Evolutionary conservation across 2,888 invertebrate species (phyloP), one percentile per base, ranked within the genome.

Genomic region (Eupithecia centaureata): DNA sequence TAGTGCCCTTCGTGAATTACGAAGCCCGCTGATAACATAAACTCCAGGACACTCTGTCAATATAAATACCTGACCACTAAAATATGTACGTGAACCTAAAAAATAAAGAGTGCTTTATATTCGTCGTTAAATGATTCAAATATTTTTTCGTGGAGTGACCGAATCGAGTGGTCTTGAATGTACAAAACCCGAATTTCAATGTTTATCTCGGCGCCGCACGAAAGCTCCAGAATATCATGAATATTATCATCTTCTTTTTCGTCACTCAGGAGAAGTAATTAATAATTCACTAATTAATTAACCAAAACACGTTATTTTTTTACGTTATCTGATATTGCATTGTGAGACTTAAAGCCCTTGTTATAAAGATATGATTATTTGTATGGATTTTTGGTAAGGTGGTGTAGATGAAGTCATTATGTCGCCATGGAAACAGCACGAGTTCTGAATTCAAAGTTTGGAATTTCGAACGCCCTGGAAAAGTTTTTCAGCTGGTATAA

Each of bases 381-480:
- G 30, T 28, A 61, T 12, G 58, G 12, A 13, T 51, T 25, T 51
- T 12, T 51, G 12, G 42, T 32, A 47, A 47, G 61, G 57, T 61
- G 58, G 51, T 65, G 52, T 67, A 54, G 64, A 73, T 73, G 68
- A 65, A 75, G 73, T 72, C 71, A 66, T 74, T 67, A 77, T 67
- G 82, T 84, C 59, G 81, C 77, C 82, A 82, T 84, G 78, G 78
- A 75, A 78, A 84, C 83, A 76, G 78, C 77, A 82, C 83, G 82
- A 81, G 77, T 78, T 78, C 77, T 76, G 82, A 83, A 84, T 84
- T 82, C 74, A 76, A 77, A 83, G 76, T 80, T 81, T 72, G 77
- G 76, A 79, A 78, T 79, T 80, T 68, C 73, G 79, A 79, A 84
- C 84, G 82, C 82, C 82, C 77, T 80, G 73, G 71, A 71, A 71